Base-by-base conservation (phyloP, 2,113 vertebrate species). In the Xerus inauris region DNA sequence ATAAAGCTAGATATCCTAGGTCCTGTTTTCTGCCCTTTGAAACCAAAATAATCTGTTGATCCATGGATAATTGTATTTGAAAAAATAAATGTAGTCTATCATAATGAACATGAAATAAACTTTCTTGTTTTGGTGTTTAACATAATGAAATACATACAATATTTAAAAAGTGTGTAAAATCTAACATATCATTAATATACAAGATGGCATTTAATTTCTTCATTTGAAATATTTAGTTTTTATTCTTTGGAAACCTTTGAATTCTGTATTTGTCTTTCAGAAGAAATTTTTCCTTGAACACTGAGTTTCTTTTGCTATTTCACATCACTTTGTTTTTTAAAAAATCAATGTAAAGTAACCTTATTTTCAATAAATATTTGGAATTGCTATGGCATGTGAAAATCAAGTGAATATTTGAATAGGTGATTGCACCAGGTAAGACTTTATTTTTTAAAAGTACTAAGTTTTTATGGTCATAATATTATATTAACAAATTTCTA, bases 361-460 rank as follows among this genome's bases (percentile, higher is more conserved):
- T 26, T 76, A 64, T 62, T 62, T 59, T 3, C 3, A 45, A 35
- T 12, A 87, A 72, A 26, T 16, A 13, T 91, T 42, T 47, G 86
- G 0, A 42, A 81, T 73, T 22, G 3, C 2, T 51, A 0, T 40
- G 19, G 14, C 65, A 67, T 51, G 40, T 65, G 35, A 38, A 57
- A 59, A 28, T 62, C 67, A 69, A 64, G 24, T 84, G 65, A 57
- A 16, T 72, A 32, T 8, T 67, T 59, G 65, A 51, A 24, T 47
- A 77, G 13, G 42, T 35, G 85, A 84, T 13, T 57, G 54, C 5
- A 24, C 79, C 94, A 32, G 20, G n/a, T 35, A 49, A 1, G 3
- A 86, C 26, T 86, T 76, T 38, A 76, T 69, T 79, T 90, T 38
- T 93, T 91, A 87, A 69, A 84, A 94, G 42, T n/a, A 38, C 30